Conservation (phyloP, 2,797 vertebrate genomes). For the Petrocephalus schoutedeni region DNA sequence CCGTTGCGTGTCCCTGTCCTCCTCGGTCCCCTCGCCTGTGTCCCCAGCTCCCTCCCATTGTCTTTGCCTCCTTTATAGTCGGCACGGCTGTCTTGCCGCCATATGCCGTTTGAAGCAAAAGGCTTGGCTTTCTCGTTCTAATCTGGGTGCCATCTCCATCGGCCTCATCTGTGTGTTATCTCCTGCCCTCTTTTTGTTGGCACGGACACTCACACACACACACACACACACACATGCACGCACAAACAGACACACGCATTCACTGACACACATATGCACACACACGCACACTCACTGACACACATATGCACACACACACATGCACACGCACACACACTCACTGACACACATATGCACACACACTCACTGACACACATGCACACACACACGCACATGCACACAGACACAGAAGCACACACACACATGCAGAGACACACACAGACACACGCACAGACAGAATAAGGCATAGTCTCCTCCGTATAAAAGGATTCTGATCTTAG, state of each 20-base stretch:
- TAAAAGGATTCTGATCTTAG: conserved; percentile 1
- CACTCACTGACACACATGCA: background rate
- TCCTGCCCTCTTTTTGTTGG: background rate
- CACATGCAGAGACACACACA: no score
- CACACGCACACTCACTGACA: no score
- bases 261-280: no score
- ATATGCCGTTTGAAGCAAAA: background rate
- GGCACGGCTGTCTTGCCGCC: background rate
- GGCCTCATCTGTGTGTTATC: background rate
- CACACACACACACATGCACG: background rate
- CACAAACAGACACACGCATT: no score
- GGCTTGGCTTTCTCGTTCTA: background rate
- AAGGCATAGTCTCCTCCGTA: background rate
- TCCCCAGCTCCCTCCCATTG: background rate
- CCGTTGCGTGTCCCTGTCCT: background rate
- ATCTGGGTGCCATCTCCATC: background rate
- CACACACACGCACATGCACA: no score
- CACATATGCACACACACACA: no score
- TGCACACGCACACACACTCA: no score
- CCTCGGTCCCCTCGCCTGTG: background rate
- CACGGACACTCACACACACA: background rate
- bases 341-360: background rate
- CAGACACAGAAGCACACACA: no score
- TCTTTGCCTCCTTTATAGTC: background rate
- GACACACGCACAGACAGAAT: background rate